phyloP scores from a whole-genome alignment of 2,797 vertebrate species.

The Lagothrix lagotricha region DNA sequence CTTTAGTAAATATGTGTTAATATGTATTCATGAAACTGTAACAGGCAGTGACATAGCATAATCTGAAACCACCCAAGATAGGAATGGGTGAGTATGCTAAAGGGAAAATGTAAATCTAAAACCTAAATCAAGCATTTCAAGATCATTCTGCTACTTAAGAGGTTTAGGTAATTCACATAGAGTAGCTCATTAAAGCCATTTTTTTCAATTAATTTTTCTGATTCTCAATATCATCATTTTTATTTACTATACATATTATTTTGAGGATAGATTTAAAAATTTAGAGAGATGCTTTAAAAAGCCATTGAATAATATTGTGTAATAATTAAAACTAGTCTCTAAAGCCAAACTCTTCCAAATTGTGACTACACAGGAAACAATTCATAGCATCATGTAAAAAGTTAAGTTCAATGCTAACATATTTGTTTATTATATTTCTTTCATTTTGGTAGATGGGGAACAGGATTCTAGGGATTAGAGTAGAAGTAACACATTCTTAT shows the following conservation, averaged over 20 bases:
- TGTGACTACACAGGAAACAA: background rate
- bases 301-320: background rate
- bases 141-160: background rate
- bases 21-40: background rate
- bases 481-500: background rate
- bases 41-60: background rate
- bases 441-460: background rate
- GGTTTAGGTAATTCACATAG: background rate
- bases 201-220: background rate
- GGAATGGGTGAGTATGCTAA: background rate
- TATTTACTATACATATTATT: background rate
- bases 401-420: background rate
- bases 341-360: background rate
- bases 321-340: background rate
- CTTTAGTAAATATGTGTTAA: constrained; percentile 50
- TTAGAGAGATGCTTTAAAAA: background rate
- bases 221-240: background rate
- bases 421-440: background rate
- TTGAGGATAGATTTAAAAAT: background rate
- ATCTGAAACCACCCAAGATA: background rate
- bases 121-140: background rate
- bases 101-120: background rate
- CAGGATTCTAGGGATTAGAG: background rate
- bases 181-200: background rate
- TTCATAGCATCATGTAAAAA: background rate